Conservation (phyloP, 1,140 invertebrate genomes). For the Drosophila mayri region DNA sequence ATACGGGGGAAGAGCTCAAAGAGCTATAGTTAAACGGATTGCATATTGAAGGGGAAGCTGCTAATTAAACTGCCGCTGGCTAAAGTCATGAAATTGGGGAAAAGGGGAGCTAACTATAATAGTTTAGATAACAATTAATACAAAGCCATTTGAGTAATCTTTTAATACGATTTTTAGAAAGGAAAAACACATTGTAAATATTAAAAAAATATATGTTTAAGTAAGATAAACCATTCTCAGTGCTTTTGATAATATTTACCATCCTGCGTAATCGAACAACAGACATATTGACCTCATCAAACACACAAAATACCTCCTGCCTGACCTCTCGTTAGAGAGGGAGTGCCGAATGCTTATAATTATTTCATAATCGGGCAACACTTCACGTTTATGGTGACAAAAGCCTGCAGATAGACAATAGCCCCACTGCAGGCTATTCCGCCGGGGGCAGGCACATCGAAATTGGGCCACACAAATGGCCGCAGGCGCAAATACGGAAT, state of each 20-base stretch:
- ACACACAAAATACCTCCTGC: not conserved
- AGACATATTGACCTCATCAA: conserved; percentile 56
- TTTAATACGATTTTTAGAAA: not conserved
- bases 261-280: conserved; percentile 10
- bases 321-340: not conserved
- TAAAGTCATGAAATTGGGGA: not conserved
- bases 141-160: not conserved
- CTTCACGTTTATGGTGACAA: conserved; percentile 74
- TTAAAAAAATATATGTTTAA: not conserved
- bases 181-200: not conserved
- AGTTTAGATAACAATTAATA: not conserved
- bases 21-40: conserved; percentile 7
- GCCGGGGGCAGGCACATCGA: conserved; percentile 14
- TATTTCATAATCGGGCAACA: conserved; percentile 79
- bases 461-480: conserved; percentile 61
- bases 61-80: conserved; percentile 15
- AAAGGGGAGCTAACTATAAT: not conserved
- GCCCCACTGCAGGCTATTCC: conserved; percentile 41
- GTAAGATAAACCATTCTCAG: not conserved
- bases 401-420: conserved; percentile 59
- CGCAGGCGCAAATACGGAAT: conserved; percentile 53
- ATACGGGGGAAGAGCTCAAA: conserved; percentile 6
- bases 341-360: conserved; percentile 60
- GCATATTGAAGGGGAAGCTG: conserved; percentile 8
- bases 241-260: not conserved